Percentiles rank a stretch among this genome's conserved stretches.
Conservation (phyloP, 2,888 invertebrate genomes). For the Eubasilissa splendida region DNA sequence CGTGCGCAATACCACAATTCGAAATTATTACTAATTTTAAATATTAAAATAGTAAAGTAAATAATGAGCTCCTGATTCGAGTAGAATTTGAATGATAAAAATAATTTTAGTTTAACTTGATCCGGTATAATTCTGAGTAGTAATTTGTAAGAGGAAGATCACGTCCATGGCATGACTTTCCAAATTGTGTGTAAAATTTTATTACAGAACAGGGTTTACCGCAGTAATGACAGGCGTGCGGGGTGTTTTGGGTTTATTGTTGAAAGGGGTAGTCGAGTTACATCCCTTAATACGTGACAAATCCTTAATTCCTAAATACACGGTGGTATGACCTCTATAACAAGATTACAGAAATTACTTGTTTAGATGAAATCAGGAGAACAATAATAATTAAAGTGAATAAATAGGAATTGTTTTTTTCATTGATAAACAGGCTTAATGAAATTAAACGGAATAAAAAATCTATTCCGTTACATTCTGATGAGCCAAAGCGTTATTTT, state of each 20-base stretch:
- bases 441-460: too few species aligned
- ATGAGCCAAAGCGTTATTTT: too few species aligned
- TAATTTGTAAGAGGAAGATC: slow-evolving; percentile 26
- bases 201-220: slow-evolving; percentile 47
- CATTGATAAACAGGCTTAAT: not conserved
- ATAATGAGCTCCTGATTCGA: too few species aligned
- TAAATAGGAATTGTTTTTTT: not conserved
- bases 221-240: slow-evolving; percentile 44
- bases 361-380: slow-evolving; percentile 3
- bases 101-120: not conserved
- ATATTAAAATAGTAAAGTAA: too few species aligned
- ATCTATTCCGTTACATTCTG: too few species aligned
- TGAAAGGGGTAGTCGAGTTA: slow-evolving; percentile 34
- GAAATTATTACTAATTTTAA: too few species aligned
- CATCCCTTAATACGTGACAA: slow-evolving; percentile 36
- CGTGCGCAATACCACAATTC: too few species aligned
- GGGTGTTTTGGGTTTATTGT: slow-evolving; percentile 33
- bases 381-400: not conserved
- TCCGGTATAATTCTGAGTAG: not conserved
- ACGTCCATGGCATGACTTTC: slow-evolving; percentile 36
- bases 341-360: not conserved
- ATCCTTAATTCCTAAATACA: slow-evolving; percentile 14
- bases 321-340: not conserved
- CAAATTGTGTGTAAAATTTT: slow-evolving; percentile 51
- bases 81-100: too few species aligned